Percentiles rank a stretch among this genome's conserved stretches.
phyloP scores from a whole-genome alignment of 2,888 invertebrate species.

The Tridacna gigas region DNA sequence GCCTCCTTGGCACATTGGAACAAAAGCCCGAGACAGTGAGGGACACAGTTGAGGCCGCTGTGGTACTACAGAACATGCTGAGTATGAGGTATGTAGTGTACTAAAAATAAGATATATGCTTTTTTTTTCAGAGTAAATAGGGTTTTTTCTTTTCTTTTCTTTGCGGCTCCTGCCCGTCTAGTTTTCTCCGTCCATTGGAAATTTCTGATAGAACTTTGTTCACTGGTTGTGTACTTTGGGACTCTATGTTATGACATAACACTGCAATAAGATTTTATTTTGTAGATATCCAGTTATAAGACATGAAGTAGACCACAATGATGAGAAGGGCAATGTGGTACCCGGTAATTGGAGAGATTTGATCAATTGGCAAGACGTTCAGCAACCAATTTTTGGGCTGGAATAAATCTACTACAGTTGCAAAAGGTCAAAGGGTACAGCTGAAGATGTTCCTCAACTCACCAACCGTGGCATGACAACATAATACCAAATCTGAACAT shows the following conservation, averaged over 20 bases:
- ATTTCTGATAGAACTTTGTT: neutral
- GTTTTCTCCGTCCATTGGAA: neutral
- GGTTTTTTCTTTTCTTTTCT: neutral
- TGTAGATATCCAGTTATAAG: constrained; percentile 29
- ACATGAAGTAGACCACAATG: constrained; percentile 47
- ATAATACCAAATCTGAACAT: constrained; percentile 35
- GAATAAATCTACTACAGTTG: constrained; percentile 36
- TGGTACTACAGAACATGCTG: constrained; percentile 49
- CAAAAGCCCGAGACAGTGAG: constrained; percentile 35
- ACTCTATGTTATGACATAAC: constrained; percentile 10
- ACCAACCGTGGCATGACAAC: constrained; percentile 34
- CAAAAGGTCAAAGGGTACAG: constrained; percentile 27
- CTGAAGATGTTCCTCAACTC: constrained; percentile 19
- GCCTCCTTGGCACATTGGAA: constrained; percentile 32
- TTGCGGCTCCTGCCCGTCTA: neutral
- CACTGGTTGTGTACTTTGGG: too few relatives aligned
- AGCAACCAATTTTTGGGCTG: constrained; percentile 31
- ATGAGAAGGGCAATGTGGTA: constrained; percentile 42
- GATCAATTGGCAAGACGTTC: constrained; percentile 36
- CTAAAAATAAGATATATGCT: neutral
- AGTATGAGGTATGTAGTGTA: constrained; percentile 13
- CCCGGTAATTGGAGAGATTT: constrained; percentile 47
- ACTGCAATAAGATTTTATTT: constrained; percentile 14
- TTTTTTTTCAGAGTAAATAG: neutral
- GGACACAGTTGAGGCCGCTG: constrained; percentile 39